Base-by-base conservation (phyloP, 2,797 vertebrate species). In the Pogoniulus pusillus region DNA sequence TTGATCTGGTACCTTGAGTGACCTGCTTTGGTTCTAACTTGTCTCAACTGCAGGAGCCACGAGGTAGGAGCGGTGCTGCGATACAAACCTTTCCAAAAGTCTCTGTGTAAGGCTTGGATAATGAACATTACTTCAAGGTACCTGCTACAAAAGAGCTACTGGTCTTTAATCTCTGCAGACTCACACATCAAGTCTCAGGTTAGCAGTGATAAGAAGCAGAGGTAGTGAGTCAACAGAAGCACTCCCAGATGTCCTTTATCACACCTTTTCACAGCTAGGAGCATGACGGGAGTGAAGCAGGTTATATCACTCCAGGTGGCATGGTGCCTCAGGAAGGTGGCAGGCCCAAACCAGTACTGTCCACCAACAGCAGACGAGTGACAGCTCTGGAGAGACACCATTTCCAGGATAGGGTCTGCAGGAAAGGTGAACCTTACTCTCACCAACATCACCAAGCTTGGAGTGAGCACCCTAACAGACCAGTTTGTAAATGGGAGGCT, bases 171-270 rank as follows among this genome's bases (percentile, higher is more conserved):
- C 37, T 71, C 71, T 12, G 2, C 29, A 41, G 71, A 62, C n/a
- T 68, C 45, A 54, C 53, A 29, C 41, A 37, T 22, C 5, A 16
- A 27, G 7, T 37, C 37, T 16, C 69, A 78, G 69, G 88, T 93
- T 94, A 95, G 95, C 14, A 92, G 74, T 75, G 80, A 86, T 68
- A 86, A 2, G 76, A 94, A 96, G 95, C 92, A 96, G 70, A 88
- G 70, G 89, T 1, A 79, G 72, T 18, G 78, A 94, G 64, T 22
- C 55, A 90, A 96, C 26, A 80, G 87, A 71, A 90, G 78, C 47
- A 47, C 59, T 29, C 41, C n/a, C 51, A 39, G 24, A 30, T 2
- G 5, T 20, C 68, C 60, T 60, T 37, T 58, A 51, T 74, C 26
- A 32, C 82, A 55, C 24, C 57, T 32, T 39, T 32, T 60, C 45